phyloP scores from a whole-genome alignment of 2,888 invertebrate genomes.

The Mantis religiosa region DNA sequence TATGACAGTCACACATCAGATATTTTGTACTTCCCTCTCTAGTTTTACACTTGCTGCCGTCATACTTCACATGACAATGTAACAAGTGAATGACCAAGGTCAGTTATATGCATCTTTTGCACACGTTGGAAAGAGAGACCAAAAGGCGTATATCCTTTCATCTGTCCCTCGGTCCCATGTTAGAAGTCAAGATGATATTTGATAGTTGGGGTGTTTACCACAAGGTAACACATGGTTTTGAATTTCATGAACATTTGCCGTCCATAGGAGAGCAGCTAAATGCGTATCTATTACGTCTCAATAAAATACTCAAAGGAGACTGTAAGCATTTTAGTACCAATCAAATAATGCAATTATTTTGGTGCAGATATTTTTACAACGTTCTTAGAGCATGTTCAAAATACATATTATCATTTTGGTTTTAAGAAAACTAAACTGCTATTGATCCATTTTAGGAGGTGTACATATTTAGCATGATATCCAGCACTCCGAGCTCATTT shows the following conservation, averaged over 20 bases:
- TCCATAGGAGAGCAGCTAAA: neutral
- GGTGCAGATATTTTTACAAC: too few relatives aligned
- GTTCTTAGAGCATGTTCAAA: too few relatives aligned
- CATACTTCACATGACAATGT: neutral
- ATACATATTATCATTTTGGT: too few relatives aligned
- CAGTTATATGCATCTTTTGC: neutral
- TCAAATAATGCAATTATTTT: too few relatives aligned
- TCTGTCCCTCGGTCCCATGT: neutral
- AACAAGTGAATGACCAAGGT: neutral
- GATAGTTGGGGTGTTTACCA: neutral
- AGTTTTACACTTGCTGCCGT: neutral
- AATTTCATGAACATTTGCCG: neutral
- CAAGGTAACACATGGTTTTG: neutral
- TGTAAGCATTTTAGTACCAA: neutral
- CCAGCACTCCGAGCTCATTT: too few relatives aligned
- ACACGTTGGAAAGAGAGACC: neutral
- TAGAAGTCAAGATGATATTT: neutral
- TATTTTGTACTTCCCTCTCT: neutral
- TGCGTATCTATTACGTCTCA: neutral
- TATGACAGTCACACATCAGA: too few relatives aligned
- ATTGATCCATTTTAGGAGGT: too few relatives aligned
- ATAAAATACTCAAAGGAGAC: neutral
- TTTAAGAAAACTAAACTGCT: too few relatives aligned
- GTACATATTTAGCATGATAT: too few relatives aligned
- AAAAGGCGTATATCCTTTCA: neutral